Evolutionary conservation across 2,888 invertebrate species (phyloP).

Genomic region (Atrina japonica): DNA sequence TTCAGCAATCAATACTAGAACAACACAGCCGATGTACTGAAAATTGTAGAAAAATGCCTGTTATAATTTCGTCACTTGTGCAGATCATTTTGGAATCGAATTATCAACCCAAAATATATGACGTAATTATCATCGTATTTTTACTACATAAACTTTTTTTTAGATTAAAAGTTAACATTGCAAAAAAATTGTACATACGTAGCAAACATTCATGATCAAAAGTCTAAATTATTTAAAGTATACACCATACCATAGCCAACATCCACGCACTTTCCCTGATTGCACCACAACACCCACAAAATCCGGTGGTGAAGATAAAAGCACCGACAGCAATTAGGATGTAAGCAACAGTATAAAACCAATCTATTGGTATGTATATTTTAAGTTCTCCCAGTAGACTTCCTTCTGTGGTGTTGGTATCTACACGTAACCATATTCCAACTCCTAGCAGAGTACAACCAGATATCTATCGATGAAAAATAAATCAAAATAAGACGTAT

Average conservation of each 20-base stretch:
- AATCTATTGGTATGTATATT: conserved; percentile 80
- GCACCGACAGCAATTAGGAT: conserved; percentile 82
- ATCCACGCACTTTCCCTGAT: conserved; percentile 82
- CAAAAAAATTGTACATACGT: too few relatives aligned
- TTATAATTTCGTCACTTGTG: too few relatives aligned
- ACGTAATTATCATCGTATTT: too few relatives aligned
- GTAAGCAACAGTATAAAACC: conserved; percentile 82
- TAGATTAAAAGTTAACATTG: too few relatives aligned
- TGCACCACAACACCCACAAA: conserved; percentile 84
- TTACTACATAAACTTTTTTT: too few relatives aligned
- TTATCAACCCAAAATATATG: neutral
- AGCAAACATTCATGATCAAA: too few relatives aligned
- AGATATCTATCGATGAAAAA: conserved; percentile 79
- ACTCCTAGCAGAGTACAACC: conserved; percentile 82
- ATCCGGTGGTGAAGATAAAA: conserved; percentile 82
- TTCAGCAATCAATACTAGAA: conserved; percentile 63
- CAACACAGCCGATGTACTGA: conserved; percentile 66
- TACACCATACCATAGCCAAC: conserved; percentile 81
- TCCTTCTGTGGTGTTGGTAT: conserved; percentile 80
- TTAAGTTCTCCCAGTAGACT: conserved; percentile 82
- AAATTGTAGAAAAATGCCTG: too few relatives aligned
- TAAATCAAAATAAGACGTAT: too few relatives aligned
- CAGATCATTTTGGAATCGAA: too few relatives aligned
- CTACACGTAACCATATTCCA: conserved; percentile 83
- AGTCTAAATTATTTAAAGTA: too few relatives aligned